Evolutionary conservation across 1,140 invertebrate genomes (phyloP), one percentile per base, ranked within the genome.

Genomic region (Odontomachus brunneus): DNA sequence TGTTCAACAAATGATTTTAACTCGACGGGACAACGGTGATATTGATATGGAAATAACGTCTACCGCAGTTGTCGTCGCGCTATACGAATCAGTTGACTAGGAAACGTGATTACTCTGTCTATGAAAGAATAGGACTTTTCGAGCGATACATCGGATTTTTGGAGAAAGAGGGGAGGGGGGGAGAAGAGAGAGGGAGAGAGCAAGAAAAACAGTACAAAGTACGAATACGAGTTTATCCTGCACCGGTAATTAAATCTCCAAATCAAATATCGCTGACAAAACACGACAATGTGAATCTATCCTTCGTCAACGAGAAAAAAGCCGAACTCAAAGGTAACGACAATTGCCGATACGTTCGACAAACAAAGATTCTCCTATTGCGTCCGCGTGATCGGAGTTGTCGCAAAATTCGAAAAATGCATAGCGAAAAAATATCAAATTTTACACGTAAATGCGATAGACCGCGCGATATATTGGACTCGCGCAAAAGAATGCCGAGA

Each of bases 1-100:
- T 11, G 14, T 26, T 78, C 12, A 38, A 44, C 17, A 71, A 78
- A 71, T 59, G 33, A 44, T 69, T 80, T 78, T 78, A 78, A 55
- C 3, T 59, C 33, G 14, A 33, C 26, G 0, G 26, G 29, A 44
- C 14, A 38, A 19, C 14, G 49, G 48, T 51, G 51, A 80, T 19
- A 65, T 65, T 15, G 24, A 69, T 69, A 29, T 53, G 48, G 19
- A 80, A 80, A 48, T 44, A 17, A 49, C 63, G 48, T 15, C 19
- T 74, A 11, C 3, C 9, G 19, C 12, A 53, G 22, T 63, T 24
- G 53, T 59, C 60, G 59, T 57, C 22, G 12, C 44, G 11, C 53
- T 33, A 5, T 33, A 33, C 44, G 44, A 44, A 71, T 71, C 22
- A 12, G 29, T 49, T 12, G 7, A 3, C 48, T 17, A 12, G 3